These are phyloP conservation scores for Eupithecia pulchellata DNA, from an alignment of 2,888 invertebrate genomes.

Conservation along the genomic window DNA sequence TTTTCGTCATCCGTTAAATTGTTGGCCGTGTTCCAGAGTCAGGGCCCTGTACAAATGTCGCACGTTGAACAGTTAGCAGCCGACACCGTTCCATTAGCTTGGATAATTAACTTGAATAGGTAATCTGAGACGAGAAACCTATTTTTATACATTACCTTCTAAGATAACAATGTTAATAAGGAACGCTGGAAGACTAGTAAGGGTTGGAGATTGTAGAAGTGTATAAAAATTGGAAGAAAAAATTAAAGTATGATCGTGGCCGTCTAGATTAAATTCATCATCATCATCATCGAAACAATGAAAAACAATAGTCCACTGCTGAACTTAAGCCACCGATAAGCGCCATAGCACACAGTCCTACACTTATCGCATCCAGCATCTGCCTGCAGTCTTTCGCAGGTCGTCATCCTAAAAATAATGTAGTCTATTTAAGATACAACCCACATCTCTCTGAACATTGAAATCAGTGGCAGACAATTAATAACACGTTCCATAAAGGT, in stretches of 20 bases:
- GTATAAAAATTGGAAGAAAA: too few relatives aligned
- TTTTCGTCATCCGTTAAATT: neutral
- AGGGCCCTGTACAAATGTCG: neutral
- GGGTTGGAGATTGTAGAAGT: neutral
- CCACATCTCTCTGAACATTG: neutral
- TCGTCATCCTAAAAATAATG: too few relatives aligned
- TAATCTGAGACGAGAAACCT: constrained; percentile 18
- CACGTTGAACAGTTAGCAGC: constrained; percentile 23
- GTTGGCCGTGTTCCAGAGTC: neutral
- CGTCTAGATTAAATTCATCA: too few relatives aligned
- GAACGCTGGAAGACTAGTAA: neutral
- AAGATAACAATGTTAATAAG: neutral
- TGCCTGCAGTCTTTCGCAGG: too few relatives aligned
- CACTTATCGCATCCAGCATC: too few relatives aligned
- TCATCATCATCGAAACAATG: too few relatives aligned
- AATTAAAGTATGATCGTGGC: too few relatives aligned
- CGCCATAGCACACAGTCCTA: too few relatives aligned
- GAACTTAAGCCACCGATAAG: too few relatives aligned
- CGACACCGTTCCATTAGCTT: constrained; percentile 29
- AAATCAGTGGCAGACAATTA: neutral
- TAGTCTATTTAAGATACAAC: neutral
- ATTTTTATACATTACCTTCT: constrained; percentile 7
- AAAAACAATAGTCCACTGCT: too few relatives aligned
- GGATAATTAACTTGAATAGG: constrained; percentile 36
- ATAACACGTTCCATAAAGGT: neutral